Conservation (phyloP, 2,113 vertebrate genomes). For the Oriolus oriolus region DNA sequence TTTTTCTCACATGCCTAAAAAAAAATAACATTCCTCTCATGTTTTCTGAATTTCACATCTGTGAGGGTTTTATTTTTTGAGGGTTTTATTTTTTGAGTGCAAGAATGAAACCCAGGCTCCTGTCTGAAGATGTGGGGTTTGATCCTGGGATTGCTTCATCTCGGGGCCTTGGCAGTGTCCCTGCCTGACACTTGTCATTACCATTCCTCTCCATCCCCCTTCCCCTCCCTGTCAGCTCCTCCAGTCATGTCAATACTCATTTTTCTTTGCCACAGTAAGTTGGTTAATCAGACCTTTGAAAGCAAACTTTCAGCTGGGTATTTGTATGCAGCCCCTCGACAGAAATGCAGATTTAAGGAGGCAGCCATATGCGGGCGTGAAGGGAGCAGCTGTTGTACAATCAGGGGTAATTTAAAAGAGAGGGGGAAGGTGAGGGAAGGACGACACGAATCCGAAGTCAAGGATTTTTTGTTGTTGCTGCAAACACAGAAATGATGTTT, state of each 20-base stretch:
- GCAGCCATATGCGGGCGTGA: slow-evolving; percentile 52
- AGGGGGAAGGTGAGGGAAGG: slow-evolving; percentile 58
- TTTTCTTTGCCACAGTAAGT: background rate
- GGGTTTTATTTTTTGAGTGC: background rate
- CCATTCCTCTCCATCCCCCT: background rate
- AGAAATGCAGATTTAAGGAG: slow-evolving; percentile 56
- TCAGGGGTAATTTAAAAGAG: slow-evolving; percentile 62
- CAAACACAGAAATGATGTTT: background rate
- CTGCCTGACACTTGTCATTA: background rate
- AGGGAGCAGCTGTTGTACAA: slow-evolving; percentile 64
- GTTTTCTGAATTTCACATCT: background rate
- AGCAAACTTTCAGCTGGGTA: slow-evolving; percentile 50
- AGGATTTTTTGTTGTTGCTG: background rate
- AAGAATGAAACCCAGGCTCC: background rate
- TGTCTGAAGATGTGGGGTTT: background rate
- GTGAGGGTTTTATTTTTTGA: background rate
- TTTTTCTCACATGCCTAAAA: background rate
- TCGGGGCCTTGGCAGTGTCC: background rate
- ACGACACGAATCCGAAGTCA: background rate
- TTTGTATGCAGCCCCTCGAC: slow-evolving; percentile 54
- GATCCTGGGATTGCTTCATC: background rate
- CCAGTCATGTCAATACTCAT: background rate
- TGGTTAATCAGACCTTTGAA: background rate
- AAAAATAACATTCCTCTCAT: background rate
- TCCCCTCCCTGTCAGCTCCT: background rate